phyloP scores from a whole-genome alignment of 2,113 vertebrate genomes.

The Heterotis niloticus region DNA sequence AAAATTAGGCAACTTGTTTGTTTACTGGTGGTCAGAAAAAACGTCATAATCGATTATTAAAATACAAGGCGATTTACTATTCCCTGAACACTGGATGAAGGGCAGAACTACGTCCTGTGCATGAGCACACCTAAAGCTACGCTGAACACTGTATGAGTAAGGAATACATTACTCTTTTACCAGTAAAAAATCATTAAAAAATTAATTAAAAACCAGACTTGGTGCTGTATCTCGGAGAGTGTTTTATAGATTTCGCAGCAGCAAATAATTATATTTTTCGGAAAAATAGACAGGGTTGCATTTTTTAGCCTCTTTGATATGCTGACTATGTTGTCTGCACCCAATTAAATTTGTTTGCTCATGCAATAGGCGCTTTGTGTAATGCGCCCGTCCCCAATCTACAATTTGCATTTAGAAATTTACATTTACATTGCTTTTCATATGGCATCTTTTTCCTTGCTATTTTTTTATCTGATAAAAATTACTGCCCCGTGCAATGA shows the following conservation, averaged over 20 bases:
- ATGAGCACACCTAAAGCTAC: too few relatives aligned
- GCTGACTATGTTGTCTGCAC: conserved; percentile 26
- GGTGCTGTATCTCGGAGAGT: background rate
- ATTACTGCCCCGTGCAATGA: conserved; percentile 5
- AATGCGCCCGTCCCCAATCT: conserved; percentile 18
- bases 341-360: conserved; percentile 32
- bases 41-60: too few relatives aligned
- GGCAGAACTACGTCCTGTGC: too few relatives aligned
- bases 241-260: conserved; percentile 6
- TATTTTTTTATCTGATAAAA: conserved; percentile 14
- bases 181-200: too few relatives aligned
- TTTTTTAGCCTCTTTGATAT: conserved; percentile 26
- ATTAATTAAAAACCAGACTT: too few relatives aligned
- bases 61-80: too few relatives aligned
- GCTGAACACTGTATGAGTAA: too few relatives aligned
- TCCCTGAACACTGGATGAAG: too few relatives aligned
- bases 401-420: conserved; percentile 27
- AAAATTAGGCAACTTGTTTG: too few relatives aligned
- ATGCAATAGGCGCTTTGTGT: conserved; percentile 27
- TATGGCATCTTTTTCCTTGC: background rate
- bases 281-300: conserved; percentile 13
- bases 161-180: too few relatives aligned
- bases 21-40: too few relatives aligned
- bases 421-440: conserved; percentile 25
- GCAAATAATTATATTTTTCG: conserved; percentile 24